phyloP scores from a whole-genome alignment of 35 echinoderm and acorn worm species.

The Ophioderma brevispina region DNA sequence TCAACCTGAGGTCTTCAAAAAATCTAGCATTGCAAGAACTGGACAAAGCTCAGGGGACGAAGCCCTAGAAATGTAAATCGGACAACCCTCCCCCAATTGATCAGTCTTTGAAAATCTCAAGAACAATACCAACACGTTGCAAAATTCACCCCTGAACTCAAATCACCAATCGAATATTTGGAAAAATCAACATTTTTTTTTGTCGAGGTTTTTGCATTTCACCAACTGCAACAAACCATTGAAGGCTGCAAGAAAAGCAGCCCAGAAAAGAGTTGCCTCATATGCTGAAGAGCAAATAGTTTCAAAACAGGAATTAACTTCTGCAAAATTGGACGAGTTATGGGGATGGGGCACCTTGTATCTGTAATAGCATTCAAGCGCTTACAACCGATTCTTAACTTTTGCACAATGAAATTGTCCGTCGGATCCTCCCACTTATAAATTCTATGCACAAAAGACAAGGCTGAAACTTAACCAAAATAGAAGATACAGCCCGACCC shows the following conservation, averaged over 20 bases:
- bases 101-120: not conserved
- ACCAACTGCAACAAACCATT: not conserved
- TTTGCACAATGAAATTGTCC: not conserved
- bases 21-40: not conserved
- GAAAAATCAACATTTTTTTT: no score
- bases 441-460: not conserved
- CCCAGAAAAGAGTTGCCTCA: not conserved
- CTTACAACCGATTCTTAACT: not conserved
- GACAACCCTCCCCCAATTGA: not conserved
- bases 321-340: not conserved
- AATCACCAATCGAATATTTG: no score
- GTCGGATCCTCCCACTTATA: not conserved
- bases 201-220: not conserved
- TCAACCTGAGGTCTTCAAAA: not conserved
- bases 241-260: not conserved
- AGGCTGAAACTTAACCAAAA: not conserved
- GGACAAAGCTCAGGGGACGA: not conserved
- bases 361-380: not conserved
- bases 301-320: not conserved
- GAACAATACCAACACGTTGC: no score
- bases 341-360: not conserved
- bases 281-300: not conserved
- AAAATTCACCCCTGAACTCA: no score
- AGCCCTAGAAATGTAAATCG: not conserved
- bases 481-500: not conserved